Percentiles rank a stretch among this genome's conserved stretches.
phyloP scores from a whole-genome alignment of 2,797 vertebrate species.

The Atherinosoma microstoma region DNA sequence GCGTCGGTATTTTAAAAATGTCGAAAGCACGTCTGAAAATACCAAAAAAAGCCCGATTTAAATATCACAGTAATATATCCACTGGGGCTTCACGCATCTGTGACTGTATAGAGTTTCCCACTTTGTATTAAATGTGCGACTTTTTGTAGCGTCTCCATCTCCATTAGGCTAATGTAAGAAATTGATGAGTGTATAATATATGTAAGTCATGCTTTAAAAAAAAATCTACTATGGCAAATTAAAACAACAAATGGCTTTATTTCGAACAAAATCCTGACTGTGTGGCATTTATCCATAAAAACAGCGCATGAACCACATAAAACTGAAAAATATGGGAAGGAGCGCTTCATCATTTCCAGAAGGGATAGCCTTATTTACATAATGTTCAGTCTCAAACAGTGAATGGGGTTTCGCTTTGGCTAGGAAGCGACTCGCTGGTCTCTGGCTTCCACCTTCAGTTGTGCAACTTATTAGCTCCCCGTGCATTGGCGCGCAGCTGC shows the following conservation, averaged over 20 bases:
- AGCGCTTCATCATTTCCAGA: slow-evolving; percentile 21
- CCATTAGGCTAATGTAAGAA: not conserved
- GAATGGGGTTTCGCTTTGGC: not conserved
- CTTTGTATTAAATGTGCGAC: slow-evolving; percentile 13
- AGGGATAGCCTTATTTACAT: slow-evolving; percentile 21
- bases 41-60: slow-evolving; percentile 36
- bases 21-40: slow-evolving; percentile 38
- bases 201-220: not conserved
- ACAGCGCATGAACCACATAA: not conserved
- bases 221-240: too few species aligned
- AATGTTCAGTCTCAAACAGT: slow-evolving; percentile 21
- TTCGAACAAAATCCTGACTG: not conserved
- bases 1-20: slow-evolving; percentile 24
- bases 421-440: slow-evolving; percentile 2
- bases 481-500: slow-evolving; percentile 46
- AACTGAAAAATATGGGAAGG: not conserved
- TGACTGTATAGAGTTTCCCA: slow-evolving; percentile 14
- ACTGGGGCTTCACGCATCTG: slow-evolving; percentile 27
- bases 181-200: not conserved
- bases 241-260: not conserved
- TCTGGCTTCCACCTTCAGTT: slow-evolving; percentile 36
- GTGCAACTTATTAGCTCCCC: slow-evolving; percentile 41
- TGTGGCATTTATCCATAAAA: not conserved
- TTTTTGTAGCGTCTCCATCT: not conserved
- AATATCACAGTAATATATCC: slow-evolving; percentile 46